Evolutionary conservation across 2,888 invertebrate genomes (phyloP).

Genomic region (Sturmia bella): DNA sequence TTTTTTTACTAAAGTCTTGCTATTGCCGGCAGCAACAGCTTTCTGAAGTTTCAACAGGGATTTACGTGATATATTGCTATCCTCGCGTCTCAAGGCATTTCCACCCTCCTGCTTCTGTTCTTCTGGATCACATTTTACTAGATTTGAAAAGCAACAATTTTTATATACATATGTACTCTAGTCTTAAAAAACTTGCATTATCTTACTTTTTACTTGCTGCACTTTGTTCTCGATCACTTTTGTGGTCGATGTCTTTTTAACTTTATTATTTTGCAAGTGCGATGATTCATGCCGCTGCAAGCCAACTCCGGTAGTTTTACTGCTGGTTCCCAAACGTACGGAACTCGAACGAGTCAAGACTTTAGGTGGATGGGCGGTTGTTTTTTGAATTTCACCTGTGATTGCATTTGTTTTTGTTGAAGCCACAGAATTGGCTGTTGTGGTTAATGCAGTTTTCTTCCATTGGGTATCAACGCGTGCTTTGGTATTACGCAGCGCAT

Average conservation of each 20-base stretch:
- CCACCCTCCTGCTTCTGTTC: conserved; percentile 36
- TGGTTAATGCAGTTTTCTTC: conserved; percentile 75
- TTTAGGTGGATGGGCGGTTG: conserved; percentile 53
- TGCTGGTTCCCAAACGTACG: conserved; percentile 72
- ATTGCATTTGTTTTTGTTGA: conserved; percentile 51
- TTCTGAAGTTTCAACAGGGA: conserved; percentile 78
- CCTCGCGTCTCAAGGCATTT: conserved; percentile 77
- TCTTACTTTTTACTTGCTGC: conserved; percentile 73
- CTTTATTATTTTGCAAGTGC: conserved; percentile 70
- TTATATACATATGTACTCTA: background rate
- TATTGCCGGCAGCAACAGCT: conserved; percentile 11
- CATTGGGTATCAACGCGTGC: conserved; percentile 80
- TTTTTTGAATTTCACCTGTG: conserved; percentile 57
- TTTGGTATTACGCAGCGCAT: conserved; percentile 79
- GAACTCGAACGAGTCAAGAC: conserved; percentile 76
- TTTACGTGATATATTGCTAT: conserved; percentile 79
- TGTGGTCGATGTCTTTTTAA: conserved; percentile 75
- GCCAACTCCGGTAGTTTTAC: conserved; percentile 49
- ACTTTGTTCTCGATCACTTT: conserved; percentile 76
- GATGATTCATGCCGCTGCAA: conserved; percentile 69
- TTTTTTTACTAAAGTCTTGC: conserved; percentile 35
- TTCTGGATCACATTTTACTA: conserved; percentile 37
- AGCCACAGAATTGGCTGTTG: conserved; percentile 24
- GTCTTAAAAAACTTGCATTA: background rate
- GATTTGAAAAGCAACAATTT: background rate